Base-by-base conservation (phyloP, 2,888 invertebrate genomes). In the Eupithecia exiguata region DNA sequence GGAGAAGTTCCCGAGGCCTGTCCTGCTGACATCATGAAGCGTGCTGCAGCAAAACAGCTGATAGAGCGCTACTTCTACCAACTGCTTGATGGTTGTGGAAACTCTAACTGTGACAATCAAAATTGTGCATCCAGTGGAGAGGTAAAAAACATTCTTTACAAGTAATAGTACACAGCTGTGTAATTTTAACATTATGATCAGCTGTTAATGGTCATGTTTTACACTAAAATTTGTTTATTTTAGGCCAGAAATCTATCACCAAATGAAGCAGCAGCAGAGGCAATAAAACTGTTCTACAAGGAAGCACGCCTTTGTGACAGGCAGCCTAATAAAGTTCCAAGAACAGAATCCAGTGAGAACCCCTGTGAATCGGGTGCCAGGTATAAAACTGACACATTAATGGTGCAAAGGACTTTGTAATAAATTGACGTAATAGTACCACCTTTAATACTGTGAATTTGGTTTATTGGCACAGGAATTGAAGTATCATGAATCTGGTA, bases 41-140 rank as follows among this genome's bases (percentile, higher is more conserved):
- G 97, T 70, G 96, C 96, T 74, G 96, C 96, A 65, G 98, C 98
- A 61, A 97, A 96, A 90, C 97, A 97, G 89, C 94, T 98, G 79
- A 98, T 99, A 80, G 98, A 98, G 91, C 96, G 97, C 85, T 99
- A 98, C 92, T 98, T 98, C 91, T 98, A 97, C 92, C 98, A 99
- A 93, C 94, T 99, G 79, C 96, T 97, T 62, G 97, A 98, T 89
- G 99, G 99, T 82, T 99, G 99, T 92, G 98, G 99, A 36, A 97
- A 98, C 91, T 95, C 96, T n/a, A 95, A 95, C 84, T 99, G 99
- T 91, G 96, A 96, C 85, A 99, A 99, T 93, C 96, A 96, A 86
- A 96, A 96, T 89, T 99, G 99, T 95, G 98, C 98, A 80, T 98
- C 99, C 25, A 98, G 98, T 91, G 97, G 97, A 84, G 96, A 97